Conservation (phyloP, 2,113 vertebrate species). For the Cercocebus atys region DNA sequence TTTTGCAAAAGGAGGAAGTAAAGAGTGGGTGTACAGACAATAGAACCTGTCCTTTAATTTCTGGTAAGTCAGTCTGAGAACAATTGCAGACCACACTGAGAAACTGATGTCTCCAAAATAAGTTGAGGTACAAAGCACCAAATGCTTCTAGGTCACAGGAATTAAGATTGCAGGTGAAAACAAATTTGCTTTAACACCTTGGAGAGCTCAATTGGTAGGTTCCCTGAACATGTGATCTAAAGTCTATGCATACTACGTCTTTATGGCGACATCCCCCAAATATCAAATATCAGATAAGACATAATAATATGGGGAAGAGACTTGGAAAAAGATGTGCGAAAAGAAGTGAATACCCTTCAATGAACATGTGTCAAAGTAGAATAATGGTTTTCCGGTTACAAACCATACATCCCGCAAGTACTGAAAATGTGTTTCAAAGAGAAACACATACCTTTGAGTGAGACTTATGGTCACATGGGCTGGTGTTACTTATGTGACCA, state of each 20-base stretch:
- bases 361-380: neutral
- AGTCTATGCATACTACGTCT: neutral
- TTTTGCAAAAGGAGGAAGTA: neutral
- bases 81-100: accelerated
- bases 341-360: neutral
- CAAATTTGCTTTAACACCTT: neutral
- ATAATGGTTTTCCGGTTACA: no score
- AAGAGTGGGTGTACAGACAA: neutral
- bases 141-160: neutral
- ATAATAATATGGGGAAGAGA: neutral
- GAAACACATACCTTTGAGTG: neutral
- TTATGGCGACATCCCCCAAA: neutral
- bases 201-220: neutral
- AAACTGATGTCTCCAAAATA: neutral
- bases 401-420: neutral
- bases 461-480: neutral
- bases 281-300: neutral
- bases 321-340: neutral
- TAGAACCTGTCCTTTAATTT: neutral
- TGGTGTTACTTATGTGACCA: no score
- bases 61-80: neutral
- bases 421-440: neutral
- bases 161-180: neutral
- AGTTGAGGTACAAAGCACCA: neutral
- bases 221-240: neutral